Base-by-base conservation (phyloP, 37 sponge, comb jelly and placozoan species). In the Cliona cf. orientalis region DNA sequence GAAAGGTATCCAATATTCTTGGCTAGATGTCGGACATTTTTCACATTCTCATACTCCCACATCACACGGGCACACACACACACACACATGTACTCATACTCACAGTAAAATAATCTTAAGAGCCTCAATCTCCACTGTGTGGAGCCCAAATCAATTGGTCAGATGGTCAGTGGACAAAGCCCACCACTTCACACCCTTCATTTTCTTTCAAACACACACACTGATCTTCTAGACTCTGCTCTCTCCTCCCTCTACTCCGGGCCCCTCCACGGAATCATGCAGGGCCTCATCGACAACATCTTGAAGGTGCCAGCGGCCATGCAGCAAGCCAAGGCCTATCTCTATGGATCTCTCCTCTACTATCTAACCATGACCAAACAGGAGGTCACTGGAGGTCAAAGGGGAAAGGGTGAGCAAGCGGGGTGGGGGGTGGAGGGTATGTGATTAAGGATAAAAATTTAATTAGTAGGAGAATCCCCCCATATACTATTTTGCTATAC, bases 261-360 rank as follows among this genome's bases (percentile, higher is more conserved):
- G 28, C 89, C 93, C 9, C 71, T 92, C 43, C 89, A 87, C 6
- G 66, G 72, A 23, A 84, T 91, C 57, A 72, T 95, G 58, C 37
- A 55, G 42, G 82, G 83, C 19, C 61, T 95, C 67, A 32, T 75
- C 32, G 88, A 85, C 34, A 63, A 61, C 26, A 4, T 95, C 43
- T 19, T 84, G 53, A 41, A 39, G 36, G 58, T 80, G 12, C 73
- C 90, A 33, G 57, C 77, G 11, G 58, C 58, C 36, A 80, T 79
- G 78, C 95, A 87, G 65, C 64, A 36, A 7, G 65, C 68, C 19
- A 65, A 94, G 25, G 84, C 87, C 31, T 81, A 70, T 63, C 76
- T 93, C 38, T 90, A 90, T 41, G 94, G 84, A 17, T 71, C 94
- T 37, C 78, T 96, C 22, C 94, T 96, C 56, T 96, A 88, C 72